Conservation (phyloP, 2,888 invertebrate species). For the Phragmatobia fuliginosa region DNA sequence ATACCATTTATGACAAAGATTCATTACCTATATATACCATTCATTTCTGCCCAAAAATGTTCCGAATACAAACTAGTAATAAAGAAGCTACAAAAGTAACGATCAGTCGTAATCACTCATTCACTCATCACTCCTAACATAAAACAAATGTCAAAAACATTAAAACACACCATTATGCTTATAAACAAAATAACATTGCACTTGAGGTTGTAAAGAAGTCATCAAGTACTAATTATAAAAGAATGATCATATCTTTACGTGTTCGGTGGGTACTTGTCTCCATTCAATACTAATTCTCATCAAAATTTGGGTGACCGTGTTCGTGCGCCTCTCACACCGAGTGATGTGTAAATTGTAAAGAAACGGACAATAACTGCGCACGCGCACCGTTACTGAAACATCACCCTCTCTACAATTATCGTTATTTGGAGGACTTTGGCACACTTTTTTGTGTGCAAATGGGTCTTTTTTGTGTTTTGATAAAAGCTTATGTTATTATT, state of each 20-base stretch:
- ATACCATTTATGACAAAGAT: neutral
- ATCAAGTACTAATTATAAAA: neutral
- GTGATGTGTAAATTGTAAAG: slow-evolving; percentile 25
- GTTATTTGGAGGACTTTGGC: slow-evolving; percentile 7
- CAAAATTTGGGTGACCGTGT: slow-evolving; percentile 46
- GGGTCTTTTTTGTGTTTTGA: neutral
- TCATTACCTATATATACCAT: neutral
- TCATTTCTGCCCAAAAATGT: neutral
- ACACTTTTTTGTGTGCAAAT: slow-evolving; percentile 1
- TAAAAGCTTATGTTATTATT: neutral
- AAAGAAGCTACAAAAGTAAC: neutral
- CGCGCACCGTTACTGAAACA: slow-evolving; percentile 33
- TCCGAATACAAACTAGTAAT: neutral
- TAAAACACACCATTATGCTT: neutral
- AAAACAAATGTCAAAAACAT: neutral
- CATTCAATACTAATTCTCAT: slow-evolving; percentile 22
- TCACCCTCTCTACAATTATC: slow-evolving; percentile 22
- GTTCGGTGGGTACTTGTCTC: slow-evolving; percentile 2
- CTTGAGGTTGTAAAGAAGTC: neutral
- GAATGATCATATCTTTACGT: neutral
- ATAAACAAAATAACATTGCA: neutral
- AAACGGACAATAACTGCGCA: slow-evolving; percentile 32
- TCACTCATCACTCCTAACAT: neutral
- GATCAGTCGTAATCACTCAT: neutral
- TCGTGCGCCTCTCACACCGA: slow-evolving; percentile 3